Base-by-base conservation (phyloP, 2,797 vertebrate species). In the Chelon labrosus region DNA sequence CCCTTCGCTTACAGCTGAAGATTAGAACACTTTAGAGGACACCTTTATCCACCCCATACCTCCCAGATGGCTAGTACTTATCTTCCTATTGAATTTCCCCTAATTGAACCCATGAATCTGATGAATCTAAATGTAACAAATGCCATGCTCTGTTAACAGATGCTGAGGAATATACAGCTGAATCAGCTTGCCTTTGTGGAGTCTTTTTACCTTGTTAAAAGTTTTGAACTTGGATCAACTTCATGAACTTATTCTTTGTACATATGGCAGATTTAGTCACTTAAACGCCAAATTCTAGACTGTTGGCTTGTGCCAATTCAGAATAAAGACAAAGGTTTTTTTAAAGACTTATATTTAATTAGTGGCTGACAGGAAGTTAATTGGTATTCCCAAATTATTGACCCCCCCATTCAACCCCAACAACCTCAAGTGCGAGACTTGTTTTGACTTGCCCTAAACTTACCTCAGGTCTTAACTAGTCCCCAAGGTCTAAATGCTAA, bases 21-120 rank as follows among this genome's bases (percentile, higher is more conserved):
- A 73, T 37, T 25, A 51, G 61, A 86, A 53, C 72, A 82, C 77
- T 87, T 90, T 89, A 78, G 88, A 92, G 90, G 92, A 83, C 91
- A 84, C 19, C 14, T 49, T 53, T 57, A 70, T 73, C 55, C 64
- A 71, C 65, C 74, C 47, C 56, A 58, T 55, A 77, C 61, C 67
- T 79, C 68, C 70, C 92, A 92, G 88, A 93, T 92, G 91, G 91
- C 81, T 75, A n/a, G 59, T 19, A 58, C 56, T 74, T 68, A 54
- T 73, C 62, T 73, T 75, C 37, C 66, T 57, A 55, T 44, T 72
- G 20, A 79, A 81, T 74, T 77, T 79, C 60, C 76, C 83, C 46
- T 53, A 72, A 71, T 41, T 76, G 58, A 79, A 70, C 52, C 51
- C 58, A 54, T 46, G 53, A 54, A 69, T 64, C 39, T 37, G 59